These are phyloP conservation scores for Balearica regulorum DNA, from an alignment of 2,797 vertebrate species.

Conservation along the genomic window DNA sequence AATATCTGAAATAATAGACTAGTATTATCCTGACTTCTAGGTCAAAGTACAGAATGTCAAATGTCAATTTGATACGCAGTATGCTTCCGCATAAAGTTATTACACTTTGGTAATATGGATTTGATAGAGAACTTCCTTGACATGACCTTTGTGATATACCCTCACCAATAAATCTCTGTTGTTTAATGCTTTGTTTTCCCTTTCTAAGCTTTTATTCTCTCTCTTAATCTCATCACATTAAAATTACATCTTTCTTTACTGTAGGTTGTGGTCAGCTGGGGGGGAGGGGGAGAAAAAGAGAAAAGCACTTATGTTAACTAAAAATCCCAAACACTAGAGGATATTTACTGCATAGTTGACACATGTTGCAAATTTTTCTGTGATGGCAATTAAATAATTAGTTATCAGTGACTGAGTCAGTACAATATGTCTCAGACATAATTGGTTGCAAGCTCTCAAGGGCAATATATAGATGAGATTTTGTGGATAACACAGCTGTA, in stretches of 20 bases:
- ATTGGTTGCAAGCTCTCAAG: neutral
- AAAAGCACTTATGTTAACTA: neutral
- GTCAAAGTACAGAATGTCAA: neutral
- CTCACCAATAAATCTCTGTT: neutral
- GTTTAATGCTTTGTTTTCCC: neutral
- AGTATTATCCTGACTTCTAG: neutral
- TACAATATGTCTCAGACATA: neutral
- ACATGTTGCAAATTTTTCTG: neutral
- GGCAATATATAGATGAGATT: neutral
- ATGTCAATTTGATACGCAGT: neutral
- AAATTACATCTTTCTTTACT: neutral
- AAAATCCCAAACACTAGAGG: neutral
- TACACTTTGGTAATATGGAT: neutral
- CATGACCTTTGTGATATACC: neutral
- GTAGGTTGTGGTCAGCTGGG: neutral
- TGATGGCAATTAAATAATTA: neutral
- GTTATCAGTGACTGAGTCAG: neutral
- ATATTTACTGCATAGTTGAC: neutral
- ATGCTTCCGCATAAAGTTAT: neutral
- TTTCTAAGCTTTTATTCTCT: neutral
- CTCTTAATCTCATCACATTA: neutral
- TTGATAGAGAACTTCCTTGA: conserved; percentile 13
- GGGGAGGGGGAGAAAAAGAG: neutral
- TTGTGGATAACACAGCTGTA: neutral
- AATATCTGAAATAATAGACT: neutral